Evolutionary conservation across 2,888 invertebrate species (phyloP), one percentile per base, ranked within the genome.

Genomic region (Patella caerulea): DNA sequence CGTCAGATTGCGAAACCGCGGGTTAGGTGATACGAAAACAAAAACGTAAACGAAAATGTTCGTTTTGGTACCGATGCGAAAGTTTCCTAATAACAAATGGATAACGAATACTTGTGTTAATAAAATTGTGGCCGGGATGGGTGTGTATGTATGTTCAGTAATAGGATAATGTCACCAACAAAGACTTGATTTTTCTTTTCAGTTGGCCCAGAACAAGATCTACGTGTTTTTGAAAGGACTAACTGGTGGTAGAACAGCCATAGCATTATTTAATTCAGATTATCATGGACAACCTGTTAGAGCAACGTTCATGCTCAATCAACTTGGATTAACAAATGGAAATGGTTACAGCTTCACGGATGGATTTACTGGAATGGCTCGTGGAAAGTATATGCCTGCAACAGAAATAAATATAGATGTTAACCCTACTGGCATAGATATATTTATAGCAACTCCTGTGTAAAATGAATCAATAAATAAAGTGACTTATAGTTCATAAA

Each of bases 181-280:
- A 34, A 45, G 7, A 9, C 7, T 45, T 45, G 45, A 1, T 45
- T 7, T 45, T 45, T 7, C 45, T 45, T 45, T 65, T 11, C 65
- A 65, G 65, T 15, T 65, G 4, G 24, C 65, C 12, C 19, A 65
- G 12, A 24, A 24, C n/a, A 12, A 65, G 19, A 4, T 65, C 24
- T 65, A 65, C 17, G 24, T 65, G 3, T 65, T 65, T 19, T 12
- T 24, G 19, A 65, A 24, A 65, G 24, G 12, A 19, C 24, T 65
- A 12, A 24, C 24, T 65, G 65, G 24, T 65, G 24, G 12, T 65
- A 65, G 24, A 24, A 65, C 79, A 71, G 87, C 87, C 53, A 78
- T 88, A 59, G 85, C 85, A 2, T 72, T 88, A 17, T 71, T 88
- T n/a, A 86, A 86, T 79, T 77, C 71, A 11, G 83, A 81, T 29